Base-by-base conservation (phyloP, 2,113 vertebrate genomes). In the Platysternon megacephalum region DNA sequence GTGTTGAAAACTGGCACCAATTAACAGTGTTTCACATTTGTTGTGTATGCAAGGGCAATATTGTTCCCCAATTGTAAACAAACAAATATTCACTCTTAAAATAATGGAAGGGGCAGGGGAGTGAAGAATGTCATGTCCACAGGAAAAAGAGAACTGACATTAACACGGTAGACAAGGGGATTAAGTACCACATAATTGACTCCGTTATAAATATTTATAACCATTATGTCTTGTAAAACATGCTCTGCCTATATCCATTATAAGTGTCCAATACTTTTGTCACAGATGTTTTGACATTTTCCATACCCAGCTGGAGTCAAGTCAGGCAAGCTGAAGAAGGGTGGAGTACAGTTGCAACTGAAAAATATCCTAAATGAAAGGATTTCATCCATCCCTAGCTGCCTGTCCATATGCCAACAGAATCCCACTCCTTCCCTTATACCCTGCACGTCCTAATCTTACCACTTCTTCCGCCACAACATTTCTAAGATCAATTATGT, bases 401-500 rank as follows among this genome's bases (percentile, higher is more conserved):
- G 19, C 21, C 8, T 88, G 32, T 26, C 35, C 17, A 21, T 24
- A 19, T 19, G 5, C 9, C 29, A 46, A 39, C 78, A 93, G 58
- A 42, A 78, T 88, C 74, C n/a, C 52, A 83, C 14, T 28, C 5
- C 22, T 78, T 58, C 76, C 53, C 0, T 29, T 49, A 2, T 9
- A 3, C 84, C 90, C 32, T 87, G 32, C 80, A 8, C 55, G 8
- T 91, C 58, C 55, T 2, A 86, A 24, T n/a, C 79, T 72, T 4
- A 1, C 58, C 24, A 9, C 42, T 82, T 81, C 61, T 68, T 19
- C 24, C 74, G 35, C 82, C 55, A 82, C 7, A 13, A 0, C 88
- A 58, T 94, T 65, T 96, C 87, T 90, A 61, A 79, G 55, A 83
- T 12, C 42, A 42, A 68, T 26, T 55, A 24, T 90, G 17, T 94